These are phyloP conservation scores for Alitta virens DNA, from an alignment of 2,888 invertebrate species.

Conservation along the genomic window DNA sequence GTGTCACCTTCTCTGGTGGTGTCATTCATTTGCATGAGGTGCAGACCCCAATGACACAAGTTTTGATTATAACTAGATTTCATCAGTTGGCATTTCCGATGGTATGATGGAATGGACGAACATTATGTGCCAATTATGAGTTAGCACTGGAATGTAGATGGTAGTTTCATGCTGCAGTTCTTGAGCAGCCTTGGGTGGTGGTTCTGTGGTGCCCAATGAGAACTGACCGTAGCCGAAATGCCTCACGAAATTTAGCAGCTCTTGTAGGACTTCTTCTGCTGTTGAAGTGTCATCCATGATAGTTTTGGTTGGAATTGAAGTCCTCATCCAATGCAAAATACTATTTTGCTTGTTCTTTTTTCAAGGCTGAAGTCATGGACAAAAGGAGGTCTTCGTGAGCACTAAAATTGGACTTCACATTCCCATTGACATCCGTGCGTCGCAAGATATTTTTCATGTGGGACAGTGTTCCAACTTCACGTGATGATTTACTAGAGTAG, in stretches of 20 bases:
- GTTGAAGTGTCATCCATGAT: too few relatives aligned
- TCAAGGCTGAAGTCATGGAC: neutral
- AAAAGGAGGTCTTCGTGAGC: conserved; percentile 1
- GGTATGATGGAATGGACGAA: too few relatives aligned
- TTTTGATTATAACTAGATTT: neutral
- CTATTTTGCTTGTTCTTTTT: neutral
- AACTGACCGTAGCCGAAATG: neutral
- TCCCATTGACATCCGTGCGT: conserved; percentile 1
- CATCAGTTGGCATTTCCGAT: neutral
- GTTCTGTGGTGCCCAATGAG: neutral
- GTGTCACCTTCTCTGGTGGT: conserved; percentile 7
- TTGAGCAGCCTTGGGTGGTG: neutral
- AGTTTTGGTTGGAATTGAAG: neutral
- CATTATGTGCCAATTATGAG: too few relatives aligned
- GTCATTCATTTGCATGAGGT: conserved; percentile 8
- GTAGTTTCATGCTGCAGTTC: neutral
- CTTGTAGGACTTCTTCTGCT: too few relatives aligned
- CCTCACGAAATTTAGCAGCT: too few relatives aligned
- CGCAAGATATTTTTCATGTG: neutral
- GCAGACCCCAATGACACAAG: conserved; percentile 3
- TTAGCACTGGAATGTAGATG: too few relatives aligned
- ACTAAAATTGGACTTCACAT: neutral
- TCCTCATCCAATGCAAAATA: neutral
- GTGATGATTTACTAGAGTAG: neutral
- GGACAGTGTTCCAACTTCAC: neutral